Evolutionary conservation across 2,888 invertebrate genomes (phyloP).

Genomic region (Pyrrhosoma nymphula): DNA sequence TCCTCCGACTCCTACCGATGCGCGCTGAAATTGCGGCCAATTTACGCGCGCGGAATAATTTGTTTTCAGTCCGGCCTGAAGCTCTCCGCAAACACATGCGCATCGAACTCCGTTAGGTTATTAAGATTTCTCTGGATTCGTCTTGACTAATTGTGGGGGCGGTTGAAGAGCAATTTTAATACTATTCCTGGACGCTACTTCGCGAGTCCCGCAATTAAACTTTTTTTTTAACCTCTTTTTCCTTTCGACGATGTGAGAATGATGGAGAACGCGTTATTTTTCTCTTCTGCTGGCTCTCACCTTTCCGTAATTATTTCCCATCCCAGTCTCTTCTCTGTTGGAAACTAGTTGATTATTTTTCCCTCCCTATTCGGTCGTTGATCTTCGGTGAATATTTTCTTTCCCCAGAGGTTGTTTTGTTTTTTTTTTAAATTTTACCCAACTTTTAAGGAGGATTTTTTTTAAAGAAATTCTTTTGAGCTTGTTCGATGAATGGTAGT

Average conservation of each 20-base stretch:
- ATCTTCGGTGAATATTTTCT: background rate
- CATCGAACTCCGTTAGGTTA: background rate
- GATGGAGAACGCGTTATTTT: background rate
- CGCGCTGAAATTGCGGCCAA: background rate
- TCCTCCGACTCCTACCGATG: background rate
- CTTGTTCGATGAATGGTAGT: background rate
- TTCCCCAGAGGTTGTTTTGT: background rate
- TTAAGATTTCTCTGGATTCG: background rate
- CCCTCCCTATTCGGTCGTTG: background rate
- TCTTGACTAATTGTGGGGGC: background rate
- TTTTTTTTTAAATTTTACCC: background rate
- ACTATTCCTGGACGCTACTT: background rate
- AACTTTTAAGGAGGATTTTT: background rate
- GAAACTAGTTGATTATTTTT: background rate
- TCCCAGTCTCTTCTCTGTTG: background rate
- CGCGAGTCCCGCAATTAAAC: background rate
- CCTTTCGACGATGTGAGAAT: background rate
- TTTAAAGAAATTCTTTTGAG: background rate
- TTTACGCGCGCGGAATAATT: background rate
- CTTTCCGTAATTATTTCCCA: background rate
- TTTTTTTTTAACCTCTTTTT: background rate
- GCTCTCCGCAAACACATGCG: background rate
- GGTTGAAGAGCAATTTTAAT: background rate
- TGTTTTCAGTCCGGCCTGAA: background rate
- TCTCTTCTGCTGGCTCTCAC: background rate